These are phyloP conservation scores for Plebejus melissa DNA, from an alignment of 2,888 invertebrate species.

Conservation along the genomic window DNA sequence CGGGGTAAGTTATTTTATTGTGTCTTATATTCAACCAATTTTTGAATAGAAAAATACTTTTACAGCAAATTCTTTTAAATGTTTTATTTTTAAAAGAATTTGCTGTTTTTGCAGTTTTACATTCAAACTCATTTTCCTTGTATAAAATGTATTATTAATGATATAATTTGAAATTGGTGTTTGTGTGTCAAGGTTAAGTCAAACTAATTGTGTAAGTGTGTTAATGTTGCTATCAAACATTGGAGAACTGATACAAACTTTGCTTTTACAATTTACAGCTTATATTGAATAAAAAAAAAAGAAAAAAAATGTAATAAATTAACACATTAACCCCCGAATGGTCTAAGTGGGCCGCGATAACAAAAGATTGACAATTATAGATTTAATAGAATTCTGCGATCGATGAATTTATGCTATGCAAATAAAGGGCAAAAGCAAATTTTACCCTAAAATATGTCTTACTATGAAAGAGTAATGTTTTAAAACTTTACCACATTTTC, in stretches of 20 bases:
- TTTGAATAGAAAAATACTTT: not conserved
- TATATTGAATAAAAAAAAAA: not conserved
- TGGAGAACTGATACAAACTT: slow-evolving; percentile 3
- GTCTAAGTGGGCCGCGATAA: too few relatives aligned
- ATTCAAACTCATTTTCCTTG: not conserved
- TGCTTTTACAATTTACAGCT: slow-evolving; percentile 31
- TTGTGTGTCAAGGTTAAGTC: slow-evolving; percentile 36
- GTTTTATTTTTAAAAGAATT: not conserved
- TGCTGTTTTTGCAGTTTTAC: too few relatives aligned
- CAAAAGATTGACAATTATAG: too few relatives aligned
- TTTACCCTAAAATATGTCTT: not conserved
- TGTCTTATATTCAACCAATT: not conserved
- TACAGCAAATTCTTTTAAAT: not conserved
- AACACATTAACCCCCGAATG: too few relatives aligned
- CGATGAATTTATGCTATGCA: too few relatives aligned
- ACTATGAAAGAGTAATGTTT: not conserved
- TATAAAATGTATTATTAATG: slow-evolving; percentile 22
- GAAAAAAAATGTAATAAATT: not conserved
- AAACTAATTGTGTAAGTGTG: slow-evolving; percentile 32
- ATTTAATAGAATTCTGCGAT: too few relatives aligned
- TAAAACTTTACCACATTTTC: not conserved
- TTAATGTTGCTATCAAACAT: slow-evolving; percentile 31
- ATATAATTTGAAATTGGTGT: slow-evolving; percentile 34
- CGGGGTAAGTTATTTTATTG: slow-evolving; percentile 72
- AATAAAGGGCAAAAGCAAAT: not conserved